Evolutionary conservation across 2,888 invertebrate genomes (phyloP), one percentile per base, ranked within the genome.

Genomic region (Andrena fulva): DNA sequence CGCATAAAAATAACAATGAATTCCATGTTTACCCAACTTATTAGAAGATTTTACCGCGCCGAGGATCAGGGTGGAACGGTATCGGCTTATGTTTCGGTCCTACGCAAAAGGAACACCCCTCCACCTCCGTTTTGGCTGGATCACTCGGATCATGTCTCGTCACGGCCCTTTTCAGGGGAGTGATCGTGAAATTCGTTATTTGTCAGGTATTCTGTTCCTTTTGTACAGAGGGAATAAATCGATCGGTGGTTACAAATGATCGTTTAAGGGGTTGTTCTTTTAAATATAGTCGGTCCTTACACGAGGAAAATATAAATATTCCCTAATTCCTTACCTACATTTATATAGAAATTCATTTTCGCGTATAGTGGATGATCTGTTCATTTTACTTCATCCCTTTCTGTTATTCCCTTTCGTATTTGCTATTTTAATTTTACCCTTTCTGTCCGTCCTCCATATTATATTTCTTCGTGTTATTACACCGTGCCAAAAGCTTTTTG

Each of bases 11-110:
- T 91, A 91, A 91, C 91, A 89, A 90, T 89, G 90, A 42, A 91
- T 90, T 90, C 87, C 75, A 83, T 92, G 90, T 92, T 92, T 92
- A 85, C 88, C 81, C 89, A 90, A 91, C 89, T 92, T 92, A 92
- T 92, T 92, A 92, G 89, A 87, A 89, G 89, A 90, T 90, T 89
- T 89, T 85, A 83, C 80, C 82, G 75, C 75, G 73, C n/a, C 69
- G 59, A 60, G 60, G 10, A 59, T 42, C 75, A 60, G 50, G 68
- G 64, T 54, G 54, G 69, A 69, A 73, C 35, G 42, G 27, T 62
- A 42, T 63, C 82, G 73, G 73, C 82, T 59, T 62, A 77, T 72
- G 73, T 82, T 67, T 69, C 77, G 50, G 68, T 62, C 54, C 69
- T 59, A 31, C 64, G 50, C 24, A 12, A 50, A 48, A 77, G 54